Conservation (phyloP, 2,797 vertebrate genomes). For the Falco cherrug region DNA sequence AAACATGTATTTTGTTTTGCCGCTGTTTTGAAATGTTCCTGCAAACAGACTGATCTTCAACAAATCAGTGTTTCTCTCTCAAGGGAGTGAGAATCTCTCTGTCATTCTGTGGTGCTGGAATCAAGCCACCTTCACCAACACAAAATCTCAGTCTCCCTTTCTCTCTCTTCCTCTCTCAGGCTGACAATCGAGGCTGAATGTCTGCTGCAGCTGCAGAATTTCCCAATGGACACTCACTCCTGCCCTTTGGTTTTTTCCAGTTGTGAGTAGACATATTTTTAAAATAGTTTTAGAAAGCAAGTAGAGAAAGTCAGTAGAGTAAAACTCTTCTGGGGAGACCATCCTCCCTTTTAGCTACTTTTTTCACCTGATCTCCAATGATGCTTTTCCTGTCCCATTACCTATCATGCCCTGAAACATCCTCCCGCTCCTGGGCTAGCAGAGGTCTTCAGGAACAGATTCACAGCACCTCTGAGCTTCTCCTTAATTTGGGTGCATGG, state of each 20-base stretch:
- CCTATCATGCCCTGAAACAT: neutral
- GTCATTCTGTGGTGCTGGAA: neutral
- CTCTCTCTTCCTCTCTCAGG: conserved; percentile 62
- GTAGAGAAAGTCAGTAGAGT: neutral
- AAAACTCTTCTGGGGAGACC: neutral
- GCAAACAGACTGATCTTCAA: conserved; percentile 32
- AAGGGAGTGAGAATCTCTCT: conserved; percentile 21
- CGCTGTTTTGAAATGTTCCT: conserved; percentile 25
- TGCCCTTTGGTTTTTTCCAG: conserved; percentile 83
- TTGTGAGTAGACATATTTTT: conserved; percentile 74
- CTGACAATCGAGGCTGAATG: conserved; percentile 79
- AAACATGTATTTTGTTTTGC: conserved; percentile 14
- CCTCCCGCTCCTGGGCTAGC: neutral
- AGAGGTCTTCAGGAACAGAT: neutral
- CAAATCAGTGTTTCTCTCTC: conserved; percentile 24
- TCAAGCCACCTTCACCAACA: neutral
- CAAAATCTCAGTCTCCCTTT: neutral
- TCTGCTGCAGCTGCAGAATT: conserved; percentile 78
- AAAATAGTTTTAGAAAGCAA: neutral
- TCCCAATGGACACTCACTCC: conserved; percentile 82
- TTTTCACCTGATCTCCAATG: neutral
- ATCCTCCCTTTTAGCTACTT: neutral
- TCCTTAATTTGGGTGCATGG: neutral
- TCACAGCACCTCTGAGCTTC: neutral
- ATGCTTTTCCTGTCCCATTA: neutral